Percentiles rank a stretch among this genome's conserved stretches.
phyloP scores from a whole-genome alignment of 2,113 vertebrate genomes.

The Xiphophorus hellerii region DNA sequence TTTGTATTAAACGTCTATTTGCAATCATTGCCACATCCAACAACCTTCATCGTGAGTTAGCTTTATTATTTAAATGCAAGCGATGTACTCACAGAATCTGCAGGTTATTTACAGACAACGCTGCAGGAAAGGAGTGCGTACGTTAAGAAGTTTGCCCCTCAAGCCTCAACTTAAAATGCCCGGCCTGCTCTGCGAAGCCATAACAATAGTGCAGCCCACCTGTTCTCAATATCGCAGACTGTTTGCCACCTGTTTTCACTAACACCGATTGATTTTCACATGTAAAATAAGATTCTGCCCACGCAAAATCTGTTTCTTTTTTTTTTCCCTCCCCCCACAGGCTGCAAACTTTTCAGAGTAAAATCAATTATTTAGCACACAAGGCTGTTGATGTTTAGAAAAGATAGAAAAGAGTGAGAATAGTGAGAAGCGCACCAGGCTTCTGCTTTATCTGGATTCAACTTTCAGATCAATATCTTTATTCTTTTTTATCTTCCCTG shows the following conservation, averaged over 20 bases:
- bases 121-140: background rate
- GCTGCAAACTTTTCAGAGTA: background rate
- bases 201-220: conserved; percentile 12
- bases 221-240: conserved; percentile 18
- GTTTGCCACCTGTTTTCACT: conserved; percentile 31
- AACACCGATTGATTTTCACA: conserved; percentile 3
- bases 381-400: background rate
- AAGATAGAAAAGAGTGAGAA: background rate
- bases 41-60: background rate
- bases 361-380: conserved; percentile 7
- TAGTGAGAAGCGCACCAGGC: background rate
- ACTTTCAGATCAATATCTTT: conserved; percentile 9
- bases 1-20: background rate
- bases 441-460: background rate
- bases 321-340: too few relatives aligned
- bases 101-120: background rate
- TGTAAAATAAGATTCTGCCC: conserved; percentile 1
- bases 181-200: conserved; percentile 1
- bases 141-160: background rate
- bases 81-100: background rate
- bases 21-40: background rate
- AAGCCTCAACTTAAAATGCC: background rate
- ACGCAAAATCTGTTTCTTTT: background rate
- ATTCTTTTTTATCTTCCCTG: background rate
- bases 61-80: background rate